Percentiles rank a stretch among this genome's conserved stretches.
These are phyloP conservation scores for Phenganax stokvisi DNA, from an alignment of 92 coral and sea anemone genomes.

Conservation along the genomic window DNA sequence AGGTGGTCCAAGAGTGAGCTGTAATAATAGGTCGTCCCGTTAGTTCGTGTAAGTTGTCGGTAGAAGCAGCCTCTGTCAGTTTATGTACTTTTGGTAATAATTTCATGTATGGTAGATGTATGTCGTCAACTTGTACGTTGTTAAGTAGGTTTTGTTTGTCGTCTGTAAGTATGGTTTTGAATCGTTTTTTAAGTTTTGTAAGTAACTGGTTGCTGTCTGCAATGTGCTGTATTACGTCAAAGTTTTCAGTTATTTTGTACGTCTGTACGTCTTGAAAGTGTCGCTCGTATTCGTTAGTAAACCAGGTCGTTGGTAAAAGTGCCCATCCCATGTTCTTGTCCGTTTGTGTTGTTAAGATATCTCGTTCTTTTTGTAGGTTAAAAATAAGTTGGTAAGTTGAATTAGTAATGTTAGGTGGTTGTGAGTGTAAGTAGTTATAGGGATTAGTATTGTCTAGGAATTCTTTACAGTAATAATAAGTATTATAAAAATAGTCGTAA, in stretches of 20 bases:
- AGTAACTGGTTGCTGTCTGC: neutral
- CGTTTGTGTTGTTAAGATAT: neutral
- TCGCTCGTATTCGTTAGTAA: neutral
- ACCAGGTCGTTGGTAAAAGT: neutral
- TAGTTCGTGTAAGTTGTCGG: neutral
- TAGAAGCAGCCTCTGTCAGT: neutral
- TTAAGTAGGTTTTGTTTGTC: slow-evolving; percentile 5
- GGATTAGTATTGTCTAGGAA: neutral
- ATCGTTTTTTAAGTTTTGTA: neutral
- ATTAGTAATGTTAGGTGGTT: neutral
- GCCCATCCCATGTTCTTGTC: slow-evolving; percentile 13
- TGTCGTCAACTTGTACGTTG: neutral
- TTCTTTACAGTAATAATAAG: neutral
- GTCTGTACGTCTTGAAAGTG: neutral
- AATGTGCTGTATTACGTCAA: neutral
- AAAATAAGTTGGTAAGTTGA: neutral
- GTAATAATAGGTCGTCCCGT: slow-evolving; percentile 10
- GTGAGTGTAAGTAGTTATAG: neutral
- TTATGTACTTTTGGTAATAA: slow-evolving; percentile 7
- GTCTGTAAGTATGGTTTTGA: neutral
- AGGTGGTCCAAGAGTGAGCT: slow-evolving; percentile 38
- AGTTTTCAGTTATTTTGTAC: neutral
- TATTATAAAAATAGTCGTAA: slow-evolving; percentile 31
- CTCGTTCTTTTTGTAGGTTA: neutral
- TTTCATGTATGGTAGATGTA: neutral